Conservation (phyloP, 2,797 vertebrate species). For the Eulemur mongoz region DNA sequence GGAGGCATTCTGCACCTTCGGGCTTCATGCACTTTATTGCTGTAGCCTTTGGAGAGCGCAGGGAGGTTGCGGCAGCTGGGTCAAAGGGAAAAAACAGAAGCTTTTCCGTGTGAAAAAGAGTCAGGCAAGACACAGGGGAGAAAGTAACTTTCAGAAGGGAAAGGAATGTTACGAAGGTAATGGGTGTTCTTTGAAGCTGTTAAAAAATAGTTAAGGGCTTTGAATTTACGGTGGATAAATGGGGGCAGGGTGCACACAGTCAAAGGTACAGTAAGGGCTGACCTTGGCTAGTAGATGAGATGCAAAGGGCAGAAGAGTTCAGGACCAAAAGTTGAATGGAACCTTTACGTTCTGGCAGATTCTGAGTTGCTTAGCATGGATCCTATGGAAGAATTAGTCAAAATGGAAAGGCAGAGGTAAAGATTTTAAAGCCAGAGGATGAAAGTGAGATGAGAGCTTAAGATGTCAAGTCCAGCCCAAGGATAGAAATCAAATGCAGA, state of each 20-base stretch:
- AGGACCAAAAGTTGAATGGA: background rate
- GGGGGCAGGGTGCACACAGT: background rate
- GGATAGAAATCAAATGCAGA: background rate
- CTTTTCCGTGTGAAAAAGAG: background rate
- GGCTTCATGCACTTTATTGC: background rate
- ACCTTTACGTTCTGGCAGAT: background rate
- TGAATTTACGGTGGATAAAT: background rate
- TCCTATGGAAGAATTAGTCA: background rate
- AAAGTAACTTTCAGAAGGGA: background rate
- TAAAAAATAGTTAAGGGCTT: background rate
- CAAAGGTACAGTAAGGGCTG: background rate
- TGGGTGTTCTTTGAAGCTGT: background rate
- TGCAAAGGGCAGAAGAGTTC: background rate
- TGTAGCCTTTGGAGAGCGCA: background rate
- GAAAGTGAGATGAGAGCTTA: background rate
- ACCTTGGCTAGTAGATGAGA: background rate
- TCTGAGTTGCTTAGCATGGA: background rate
- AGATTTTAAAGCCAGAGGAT: background rate
- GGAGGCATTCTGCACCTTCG: background rate
- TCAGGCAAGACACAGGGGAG: background rate
- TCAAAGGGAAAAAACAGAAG: background rate
- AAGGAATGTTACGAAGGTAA: background rate
- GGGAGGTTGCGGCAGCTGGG: background rate
- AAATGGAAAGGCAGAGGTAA: background rate
- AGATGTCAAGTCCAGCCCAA: background rate